Base-by-base conservation (phyloP, 2,888 invertebrate genomes). In the Drosophila conformis region DNA sequence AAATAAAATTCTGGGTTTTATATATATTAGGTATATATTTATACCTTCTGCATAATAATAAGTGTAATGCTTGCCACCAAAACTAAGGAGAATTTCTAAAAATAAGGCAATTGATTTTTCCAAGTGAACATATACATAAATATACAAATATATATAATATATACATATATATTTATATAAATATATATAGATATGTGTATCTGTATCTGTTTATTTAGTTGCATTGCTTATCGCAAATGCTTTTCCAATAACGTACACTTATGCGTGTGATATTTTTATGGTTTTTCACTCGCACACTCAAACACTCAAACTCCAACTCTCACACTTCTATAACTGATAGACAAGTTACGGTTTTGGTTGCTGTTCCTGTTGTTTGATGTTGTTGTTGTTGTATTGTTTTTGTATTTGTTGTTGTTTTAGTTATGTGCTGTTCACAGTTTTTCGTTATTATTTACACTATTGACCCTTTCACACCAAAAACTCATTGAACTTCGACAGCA, bases 401-500 rank as follows among this genome's bases (percentile, higher is more conserved):
- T 63, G 58, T 48, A 64, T 36, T 49, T 64, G 56, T 29, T 72
- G 56, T 36, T 57, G 49, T 38, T 46, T 71, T 46, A 25, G 46
- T 46, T 46, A 69, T 86, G 86, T 87, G 87, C 76, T 87, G 87
- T 85, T 85, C 84, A 85, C 85, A 85, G 87, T 87, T 85, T 83
- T 83, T 71, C 73, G 80, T 84, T 84, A 82, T 82, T 88, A 88
- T 87, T 87, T 87, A 88, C 87, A 87, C 89, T 86, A 82, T 88
- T 86, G 89, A 87, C 87, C 87, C 87, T 87, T 87, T 87, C 84
- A 87, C 87, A 87, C 89, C 85, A 82, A 73, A 82, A 85, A 74
- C 80, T 84, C 87, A 85, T 87, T 87, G 84, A 85, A 85, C 84
- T 87, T 74, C 87, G 78, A 63, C 80, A 84, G 85, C 82, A 70